These are phyloP conservation scores for Chiridota heheva DNA, from an alignment of 35 echinoderm and acorn worm species.

Conservation along the genomic window DNA sequence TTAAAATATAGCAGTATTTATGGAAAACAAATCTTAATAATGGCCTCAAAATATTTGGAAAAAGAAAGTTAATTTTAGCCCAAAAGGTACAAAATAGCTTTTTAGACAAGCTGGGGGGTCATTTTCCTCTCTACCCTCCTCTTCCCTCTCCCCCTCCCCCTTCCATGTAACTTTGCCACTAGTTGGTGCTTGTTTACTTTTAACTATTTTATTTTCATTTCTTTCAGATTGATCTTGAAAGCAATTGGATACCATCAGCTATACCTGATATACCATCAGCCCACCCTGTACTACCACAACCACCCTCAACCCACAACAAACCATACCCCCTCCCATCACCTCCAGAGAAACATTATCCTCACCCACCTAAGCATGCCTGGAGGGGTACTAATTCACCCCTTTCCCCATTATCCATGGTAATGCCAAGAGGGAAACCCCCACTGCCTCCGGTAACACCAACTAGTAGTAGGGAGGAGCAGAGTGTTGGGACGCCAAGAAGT, in stretches of 20 bases:
- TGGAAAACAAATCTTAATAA: no score
- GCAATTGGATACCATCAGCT: constrained; percentile 77
- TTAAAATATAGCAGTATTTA: no score
- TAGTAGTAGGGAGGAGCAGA: constrained; percentile 26
- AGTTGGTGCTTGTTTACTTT: no score
- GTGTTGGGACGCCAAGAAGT: constrained; percentile 59
- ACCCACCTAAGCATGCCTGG: constrained; percentile 91
- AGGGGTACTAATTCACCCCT: constrained; percentile 60
- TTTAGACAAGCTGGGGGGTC: no score
- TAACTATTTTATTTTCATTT: no score
- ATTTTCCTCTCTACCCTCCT: no score
- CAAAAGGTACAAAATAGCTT: no score
- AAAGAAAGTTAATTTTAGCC: no score
- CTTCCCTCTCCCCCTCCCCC: no score
- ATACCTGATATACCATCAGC: constrained; percentile 48
- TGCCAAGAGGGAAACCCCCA: constrained; percentile 67
- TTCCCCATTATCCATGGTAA: background rate
- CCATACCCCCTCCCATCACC: constrained; percentile 20
- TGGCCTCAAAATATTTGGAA: no score
- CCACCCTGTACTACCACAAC: constrained; percentile 69
- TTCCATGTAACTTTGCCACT: no score
- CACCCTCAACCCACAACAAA: background rate
- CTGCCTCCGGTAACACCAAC: constrained; percentile 73
- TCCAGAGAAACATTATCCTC: constrained; percentile 37
- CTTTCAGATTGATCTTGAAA: constrained; percentile 44